Percentiles rank a stretch among this genome's conserved stretches.
Conservation (phyloP, 2,888 invertebrate genomes). For the Sarcophaga carnaria region DNA sequence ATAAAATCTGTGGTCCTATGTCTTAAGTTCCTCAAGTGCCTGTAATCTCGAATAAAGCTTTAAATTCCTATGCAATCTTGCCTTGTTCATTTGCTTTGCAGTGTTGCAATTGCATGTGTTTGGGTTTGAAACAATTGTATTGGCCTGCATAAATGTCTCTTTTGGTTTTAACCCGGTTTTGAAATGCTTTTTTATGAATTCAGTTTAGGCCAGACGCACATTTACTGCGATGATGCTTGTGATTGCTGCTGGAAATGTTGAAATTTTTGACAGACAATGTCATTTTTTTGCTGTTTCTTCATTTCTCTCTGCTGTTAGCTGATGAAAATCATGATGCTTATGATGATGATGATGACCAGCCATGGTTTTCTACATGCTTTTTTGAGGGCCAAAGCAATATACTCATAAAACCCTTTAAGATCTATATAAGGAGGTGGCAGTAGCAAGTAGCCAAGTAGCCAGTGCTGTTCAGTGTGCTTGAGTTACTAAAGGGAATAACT, state of each 20-base stretch:
- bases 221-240: slow-evolving; percentile 55
- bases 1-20: too few species aligned
- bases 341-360: slow-evolving; percentile 39
- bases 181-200: slow-evolving; percentile 38
- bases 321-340: slow-evolving; percentile 31
- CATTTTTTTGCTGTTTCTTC: slow-evolving; percentile 66
- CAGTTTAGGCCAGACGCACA: slow-evolving; percentile 38
- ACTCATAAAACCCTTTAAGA: slow-evolving; percentile 19
- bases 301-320: not conserved
- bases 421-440: slow-evolving; percentile 49
- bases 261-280: slow-evolving; percentile 74
- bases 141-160: not conserved
- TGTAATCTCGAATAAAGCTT: too few species aligned
- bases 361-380: slow-evolving; percentile 19
- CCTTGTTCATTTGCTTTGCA: not conserved
- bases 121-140: not conserved
- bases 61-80: too few species aligned
- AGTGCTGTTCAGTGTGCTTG: not conserved
- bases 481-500: slow-evolving; percentile 62
- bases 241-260: slow-evolving; percentile 72
- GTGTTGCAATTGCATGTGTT: not conserved
- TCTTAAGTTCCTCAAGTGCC: too few species aligned
- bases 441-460: slow-evolving; percentile 9
- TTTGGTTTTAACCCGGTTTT: not conserved
- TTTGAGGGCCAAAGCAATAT: not conserved